Conservation (phyloP, 2,797 vertebrate genomes). For the Falco berigora region DNA sequence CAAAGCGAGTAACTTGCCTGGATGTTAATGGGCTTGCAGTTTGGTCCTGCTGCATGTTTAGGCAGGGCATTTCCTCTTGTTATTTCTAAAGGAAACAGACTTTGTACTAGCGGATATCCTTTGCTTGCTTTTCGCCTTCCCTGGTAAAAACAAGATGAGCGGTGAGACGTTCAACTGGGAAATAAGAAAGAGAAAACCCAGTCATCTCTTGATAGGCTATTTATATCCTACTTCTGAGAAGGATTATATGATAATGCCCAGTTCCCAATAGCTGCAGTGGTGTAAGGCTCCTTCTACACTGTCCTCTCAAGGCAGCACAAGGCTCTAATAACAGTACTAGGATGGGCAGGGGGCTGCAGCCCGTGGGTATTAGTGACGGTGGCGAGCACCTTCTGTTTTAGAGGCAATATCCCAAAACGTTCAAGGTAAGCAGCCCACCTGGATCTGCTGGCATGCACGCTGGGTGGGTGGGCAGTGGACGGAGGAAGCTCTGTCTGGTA, state of each 20-base stretch:
- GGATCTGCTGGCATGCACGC: fast-evolving
- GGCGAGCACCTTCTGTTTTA: not conserved
- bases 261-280: not conserved
- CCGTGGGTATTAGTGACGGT: not conserved
- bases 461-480: not conserved
- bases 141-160: conserved; percentile 41
- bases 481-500: not conserved
- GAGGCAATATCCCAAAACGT: not conserved
- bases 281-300: not conserved
- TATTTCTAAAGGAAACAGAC: conserved; percentile 84
- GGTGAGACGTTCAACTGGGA: not conserved
- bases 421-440: not conserved
- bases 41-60: conserved; percentile 34
- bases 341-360: not conserved
- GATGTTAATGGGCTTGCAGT: not conserved
- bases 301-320: not conserved
- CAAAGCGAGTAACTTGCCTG: not conserved
- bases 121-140: conserved; percentile 73
- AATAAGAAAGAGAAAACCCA: conserved; percentile 10
- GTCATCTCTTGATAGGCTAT: not conserved
- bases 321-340: not conserved
- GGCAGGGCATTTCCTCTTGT: conserved; percentile 85
- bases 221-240: not conserved
- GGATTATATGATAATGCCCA: not conserved
- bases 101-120: conserved; percentile 83